A percentile compares a stretch with the other conserved stretches of the same genome.
These are phyloP conservation scores for Brachypterus glaber DNA, from an alignment of 2,888 invertebrate species.

Conservation along the genomic window DNA sequence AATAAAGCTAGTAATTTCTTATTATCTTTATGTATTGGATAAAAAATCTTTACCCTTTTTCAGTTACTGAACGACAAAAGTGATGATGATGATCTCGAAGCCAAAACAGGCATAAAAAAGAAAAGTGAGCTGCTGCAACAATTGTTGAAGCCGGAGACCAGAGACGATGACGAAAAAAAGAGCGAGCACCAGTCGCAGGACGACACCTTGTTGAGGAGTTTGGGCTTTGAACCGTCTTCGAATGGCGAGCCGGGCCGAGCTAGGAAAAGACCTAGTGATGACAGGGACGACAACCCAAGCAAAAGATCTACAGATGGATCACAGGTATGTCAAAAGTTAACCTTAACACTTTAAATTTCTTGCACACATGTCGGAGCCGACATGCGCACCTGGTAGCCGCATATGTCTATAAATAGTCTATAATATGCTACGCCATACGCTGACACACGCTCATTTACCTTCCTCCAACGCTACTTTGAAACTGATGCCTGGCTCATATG, in stretches of 20 bases:
- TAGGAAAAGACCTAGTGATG: conserved; percentile 55
- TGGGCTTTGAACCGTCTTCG: conserved; percentile 52
- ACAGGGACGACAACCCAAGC: conserved; percentile 46
- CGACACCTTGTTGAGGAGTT: conserved; percentile 45
- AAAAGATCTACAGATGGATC: conserved; percentile 41
- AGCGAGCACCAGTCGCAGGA: conserved; percentile 41
- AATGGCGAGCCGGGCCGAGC: conserved; percentile 40
- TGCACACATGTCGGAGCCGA: background rate
- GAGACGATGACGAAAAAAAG: conserved; percentile 42
- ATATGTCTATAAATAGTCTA: no score
- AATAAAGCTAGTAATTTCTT: no score
- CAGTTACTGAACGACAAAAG: conserved; percentile 75
- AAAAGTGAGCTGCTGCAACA: conserved; percentile 54
- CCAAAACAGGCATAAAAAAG: conserved; percentile 47
- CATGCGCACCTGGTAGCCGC: background rate
- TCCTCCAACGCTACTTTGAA: no score
- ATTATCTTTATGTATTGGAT: no score
- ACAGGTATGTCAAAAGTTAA: conserved; percentile 24
- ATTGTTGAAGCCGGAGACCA: conserved; percentile 42
- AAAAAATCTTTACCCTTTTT: conserved; percentile 23
- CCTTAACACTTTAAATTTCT: no score
- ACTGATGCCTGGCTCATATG: no score
- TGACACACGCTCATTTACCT: no score
- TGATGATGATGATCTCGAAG: conserved; percentile 66
- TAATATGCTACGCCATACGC: no score